Conservation (phyloP, 1,140 invertebrate species). For the Macrotrachela quadricornifera region DNA sequence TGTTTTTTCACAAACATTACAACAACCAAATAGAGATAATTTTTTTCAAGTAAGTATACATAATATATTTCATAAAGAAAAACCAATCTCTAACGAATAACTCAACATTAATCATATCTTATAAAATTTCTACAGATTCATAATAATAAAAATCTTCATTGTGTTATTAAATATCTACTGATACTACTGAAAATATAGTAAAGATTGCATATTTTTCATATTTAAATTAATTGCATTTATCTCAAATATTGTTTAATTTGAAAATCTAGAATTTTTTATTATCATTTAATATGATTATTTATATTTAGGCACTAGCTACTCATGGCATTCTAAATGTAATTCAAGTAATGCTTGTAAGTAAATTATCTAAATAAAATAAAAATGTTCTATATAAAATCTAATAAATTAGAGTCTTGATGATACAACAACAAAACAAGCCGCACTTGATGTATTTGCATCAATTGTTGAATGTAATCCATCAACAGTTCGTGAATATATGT, state of each 20-base stretch:
- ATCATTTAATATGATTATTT: too few species aligned
- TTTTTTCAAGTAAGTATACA: constrained; percentile 57
- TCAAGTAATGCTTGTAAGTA: constrained; percentile 61
- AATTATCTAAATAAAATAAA: background rate
- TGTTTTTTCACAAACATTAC: constrained; percentile 91
- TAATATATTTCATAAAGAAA: constrained; percentile 49
- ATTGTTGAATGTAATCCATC: constrained; percentile 95
- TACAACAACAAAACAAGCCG: constrained; percentile 30
- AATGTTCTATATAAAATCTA: constrained; percentile 31
- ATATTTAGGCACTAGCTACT: constrained; percentile 53
- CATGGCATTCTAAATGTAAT: constrained; percentile 80
- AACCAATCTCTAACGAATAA: too few species aligned
- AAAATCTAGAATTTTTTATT: too few species aligned
- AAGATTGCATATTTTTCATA: too few species aligned
- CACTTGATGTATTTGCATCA: constrained; percentile 78
- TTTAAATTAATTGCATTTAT: too few species aligned
- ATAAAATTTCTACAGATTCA: too few species aligned
- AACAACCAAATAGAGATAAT: constrained; percentile 79
- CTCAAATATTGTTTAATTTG: too few species aligned
- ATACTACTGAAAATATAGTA: too few species aligned
- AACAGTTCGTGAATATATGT: constrained; percentile 81
- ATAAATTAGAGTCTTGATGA: constrained; percentile 73
- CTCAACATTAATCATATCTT: too few species aligned
- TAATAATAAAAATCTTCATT: too few species aligned
- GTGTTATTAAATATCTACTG: too few species aligned